Evolutionary conservation across 2,888 invertebrate species (phyloP), one percentile per base, ranked within the genome.

Genomic region (Dasysyrphus tricinctus): DNA sequence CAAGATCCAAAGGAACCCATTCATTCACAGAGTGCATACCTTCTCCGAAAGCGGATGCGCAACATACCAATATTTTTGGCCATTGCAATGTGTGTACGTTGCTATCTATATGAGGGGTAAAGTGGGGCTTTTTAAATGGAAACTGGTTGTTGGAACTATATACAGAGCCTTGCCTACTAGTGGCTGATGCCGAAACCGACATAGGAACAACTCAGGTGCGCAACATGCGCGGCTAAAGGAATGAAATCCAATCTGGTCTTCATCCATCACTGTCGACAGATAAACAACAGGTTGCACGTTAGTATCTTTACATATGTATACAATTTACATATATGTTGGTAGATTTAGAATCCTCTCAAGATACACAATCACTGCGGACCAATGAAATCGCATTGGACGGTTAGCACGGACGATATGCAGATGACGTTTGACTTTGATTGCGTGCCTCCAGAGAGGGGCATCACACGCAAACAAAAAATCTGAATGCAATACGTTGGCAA

Each of bases 201-300:
- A 29, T 54, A 47, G 34, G 7, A 61, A 49, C 63, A 75, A 47
- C 57, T 85, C 69, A 81, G 81, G 74, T 85, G 77, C 73, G 57
- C 81, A 54, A 61, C 63, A 61, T 56, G 39, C 61, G 61, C 39
- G 56, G 42, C 39, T 42, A 69, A 54, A 42, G 54, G 19, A 54
- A 57, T 42, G 61, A 77, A 81, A 77, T 85, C 56, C 81, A 82
- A 59, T 76, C 56, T 79, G 73, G 72, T 83, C 76, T 72, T 80
- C 87, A 87, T 87, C 87, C 83, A 87, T 87, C 87, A 87, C 76
- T 87, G 83, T 83, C 87, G 80, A 61, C 76, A 73, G 87, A 87
- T 87, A 80, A n/a, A 82, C 78, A 79, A 86, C 78, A 86, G 75
- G 78, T 82, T 86, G 86, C 86, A 75, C 82, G 79, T 74, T 78